Evolutionary conservation across 37 sponge, comb jelly and placozoan genomes (phyloP).

Genomic region (Hormiphora californensis): DNA sequence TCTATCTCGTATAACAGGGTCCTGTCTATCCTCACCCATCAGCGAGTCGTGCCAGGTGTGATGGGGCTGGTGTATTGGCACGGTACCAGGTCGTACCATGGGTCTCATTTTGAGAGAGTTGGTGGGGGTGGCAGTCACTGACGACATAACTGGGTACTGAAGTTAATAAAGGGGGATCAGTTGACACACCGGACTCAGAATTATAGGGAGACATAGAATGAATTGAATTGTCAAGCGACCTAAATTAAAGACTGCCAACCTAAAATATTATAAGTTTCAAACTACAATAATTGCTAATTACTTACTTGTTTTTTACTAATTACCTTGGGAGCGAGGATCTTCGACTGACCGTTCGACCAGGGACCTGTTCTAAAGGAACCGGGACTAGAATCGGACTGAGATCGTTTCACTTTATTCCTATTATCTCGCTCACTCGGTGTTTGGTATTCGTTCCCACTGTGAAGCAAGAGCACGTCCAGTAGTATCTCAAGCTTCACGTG

Average conservation of each 20-base stretch:
- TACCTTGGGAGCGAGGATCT: constrained; percentile 32
- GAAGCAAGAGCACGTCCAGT: not conserved
- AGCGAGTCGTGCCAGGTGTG: constrained; percentile 34
- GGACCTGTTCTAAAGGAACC: not conserved
- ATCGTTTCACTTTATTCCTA: not conserved
- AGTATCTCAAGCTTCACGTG: too few species aligned
- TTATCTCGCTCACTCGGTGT: constrained; percentile 1
- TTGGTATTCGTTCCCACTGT: constrained; percentile 17
- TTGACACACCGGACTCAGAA: not conserved
- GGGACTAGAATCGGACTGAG: constrained; percentile 45
- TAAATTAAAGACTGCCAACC: too few species aligned
- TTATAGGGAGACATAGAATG: too few species aligned
- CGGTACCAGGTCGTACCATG: not conserved
- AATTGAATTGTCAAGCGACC: too few species aligned
- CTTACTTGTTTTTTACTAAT: too few species aligned
- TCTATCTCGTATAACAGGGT: not conserved
- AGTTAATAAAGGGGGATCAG: not conserved
- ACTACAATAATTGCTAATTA: too few species aligned
- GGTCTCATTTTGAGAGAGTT: not conserved
- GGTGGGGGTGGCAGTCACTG: not conserved
- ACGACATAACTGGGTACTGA: not conserved
- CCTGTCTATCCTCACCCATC: not conserved
- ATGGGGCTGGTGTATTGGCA: not conserved
- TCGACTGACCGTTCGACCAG: not conserved
- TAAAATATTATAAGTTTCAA: too few species aligned